A percentile compares a stretch with the other conserved stretches of the same genome.
These are phyloP conservation scores for Molossus molossus DNA, from an alignment of 2,797 vertebrate genomes.

Conservation along the genomic window DNA sequence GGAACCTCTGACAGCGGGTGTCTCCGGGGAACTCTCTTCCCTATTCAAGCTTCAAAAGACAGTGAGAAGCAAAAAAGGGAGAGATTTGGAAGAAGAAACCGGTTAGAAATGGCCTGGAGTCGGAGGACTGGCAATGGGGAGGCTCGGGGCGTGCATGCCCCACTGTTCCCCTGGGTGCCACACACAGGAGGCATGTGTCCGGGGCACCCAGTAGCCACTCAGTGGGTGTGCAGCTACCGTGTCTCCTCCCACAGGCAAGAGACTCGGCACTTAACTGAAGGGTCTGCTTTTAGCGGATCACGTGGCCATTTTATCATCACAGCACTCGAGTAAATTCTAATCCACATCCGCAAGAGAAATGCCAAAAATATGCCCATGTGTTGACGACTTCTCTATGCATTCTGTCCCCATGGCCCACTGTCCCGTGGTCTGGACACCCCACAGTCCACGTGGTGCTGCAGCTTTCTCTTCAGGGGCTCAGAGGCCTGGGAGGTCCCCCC, in stretches of 20 bases:
- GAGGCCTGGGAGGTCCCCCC: neutral
- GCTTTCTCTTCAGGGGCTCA: too few relatives aligned
- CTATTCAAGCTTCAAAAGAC: neutral
- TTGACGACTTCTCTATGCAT: fast-evolving
- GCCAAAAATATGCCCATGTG: neutral
- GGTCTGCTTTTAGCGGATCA: neutral
- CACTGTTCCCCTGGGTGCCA: fast-evolving
- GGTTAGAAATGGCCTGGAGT: too few relatives aligned
- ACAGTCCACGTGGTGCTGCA: fast-evolving
- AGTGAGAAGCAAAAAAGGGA: neutral
- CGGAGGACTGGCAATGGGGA: neutral
- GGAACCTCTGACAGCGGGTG: neutral
- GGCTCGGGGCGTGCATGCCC: fast-evolving
- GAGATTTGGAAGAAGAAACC: neutral
- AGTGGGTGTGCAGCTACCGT: fast-evolving
- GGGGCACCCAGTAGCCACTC: neutral
- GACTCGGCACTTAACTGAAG: fast-evolving
- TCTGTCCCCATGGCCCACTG: fast-evolving
- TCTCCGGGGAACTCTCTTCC: neutral
- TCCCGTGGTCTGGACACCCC: neutral
- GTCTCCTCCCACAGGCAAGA: too few relatives aligned
- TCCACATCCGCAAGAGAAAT: neutral
- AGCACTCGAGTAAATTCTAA: too few relatives aligned
- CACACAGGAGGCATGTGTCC: fast-evolving
- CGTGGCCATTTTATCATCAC: too few relatives aligned